phyloP scores from a whole-genome alignment of 2,797 vertebrate genomes.

The Dendrocincla fuliginosa region DNA sequence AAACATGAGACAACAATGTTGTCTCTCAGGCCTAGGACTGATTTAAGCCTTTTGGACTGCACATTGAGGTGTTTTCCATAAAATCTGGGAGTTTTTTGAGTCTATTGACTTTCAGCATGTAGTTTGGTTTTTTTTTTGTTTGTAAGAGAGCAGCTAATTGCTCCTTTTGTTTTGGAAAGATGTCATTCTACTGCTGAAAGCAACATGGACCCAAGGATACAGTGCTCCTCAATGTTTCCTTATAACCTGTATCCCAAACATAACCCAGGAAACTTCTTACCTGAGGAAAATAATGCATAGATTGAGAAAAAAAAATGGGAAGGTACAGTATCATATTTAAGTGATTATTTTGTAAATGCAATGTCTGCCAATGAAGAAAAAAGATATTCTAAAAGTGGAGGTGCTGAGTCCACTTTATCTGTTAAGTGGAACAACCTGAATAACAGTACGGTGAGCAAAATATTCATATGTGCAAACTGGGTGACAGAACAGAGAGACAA shows the following conservation, averaged over 20 bases:
- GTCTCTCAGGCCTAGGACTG: background rate
- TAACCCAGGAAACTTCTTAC: background rate
- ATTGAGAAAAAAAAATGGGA: background rate
- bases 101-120: background rate
- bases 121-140: background rate
- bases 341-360: background rate
- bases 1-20: background rate
- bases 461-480: background rate
- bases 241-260: background rate
- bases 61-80: background rate
- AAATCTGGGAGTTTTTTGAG: background rate
- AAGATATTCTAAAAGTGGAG: background rate
- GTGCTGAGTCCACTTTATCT: background rate
- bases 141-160: background rate
- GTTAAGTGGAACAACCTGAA: background rate
- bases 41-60: background rate
- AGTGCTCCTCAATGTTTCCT: background rate
- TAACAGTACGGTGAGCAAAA: background rate
- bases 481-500: background rate
- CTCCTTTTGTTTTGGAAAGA: background rate
- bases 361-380: background rate
- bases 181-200: background rate
- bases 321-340: background rate
- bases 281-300: background rate
- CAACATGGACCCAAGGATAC: background rate